phyloP scores from a whole-genome alignment of 2,797 vertebrate species.

The Melanotaenia boesemani region DNA sequence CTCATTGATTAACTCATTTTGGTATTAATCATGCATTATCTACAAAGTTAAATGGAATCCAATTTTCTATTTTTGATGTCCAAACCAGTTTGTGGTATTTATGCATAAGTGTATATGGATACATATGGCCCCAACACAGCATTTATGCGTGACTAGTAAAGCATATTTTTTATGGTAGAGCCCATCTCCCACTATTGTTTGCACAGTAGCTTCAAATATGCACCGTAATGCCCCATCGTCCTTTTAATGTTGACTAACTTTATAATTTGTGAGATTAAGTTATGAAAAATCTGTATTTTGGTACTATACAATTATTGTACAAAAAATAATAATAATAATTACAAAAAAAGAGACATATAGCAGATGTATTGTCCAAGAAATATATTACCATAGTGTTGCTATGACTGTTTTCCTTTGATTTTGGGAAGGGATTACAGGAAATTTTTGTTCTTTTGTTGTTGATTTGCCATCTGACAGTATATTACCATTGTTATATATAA shows the following conservation, averaged over 20 bases:
- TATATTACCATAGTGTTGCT: constrained; percentile 82
- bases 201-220: constrained; percentile 81
- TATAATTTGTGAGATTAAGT: constrained; percentile 78
- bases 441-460: constrained; percentile 86
- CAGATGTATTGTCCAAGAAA: constrained; percentile 76
- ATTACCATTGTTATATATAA: constrained; percentile 96
- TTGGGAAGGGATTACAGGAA: constrained; percentile 81
- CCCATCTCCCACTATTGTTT: constrained; percentile 75
- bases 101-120: constrained; percentile 80
- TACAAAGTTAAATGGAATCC: constrained; percentile 62
- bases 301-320: constrained; percentile 80
- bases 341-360: constrained; percentile 73
- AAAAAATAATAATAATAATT: constrained; percentile 27
- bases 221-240: constrained; percentile 79
- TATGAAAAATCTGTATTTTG: constrained; percentile 83
- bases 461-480: constrained; percentile 91
- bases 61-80: constrained; percentile 81
- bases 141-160: constrained; percentile 74
- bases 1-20: constrained; percentile 73
- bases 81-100: constrained; percentile 78
- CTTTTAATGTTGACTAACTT: constrained; percentile 74
- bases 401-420: constrained; percentile 76
- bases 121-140: constrained; percentile 76
- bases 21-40: constrained; percentile 68
- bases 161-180: constrained; percentile 77